Evolutionary conservation across 2,888 invertebrate species (phyloP).

Genomic region (Andrena hattorfiana): DNA sequence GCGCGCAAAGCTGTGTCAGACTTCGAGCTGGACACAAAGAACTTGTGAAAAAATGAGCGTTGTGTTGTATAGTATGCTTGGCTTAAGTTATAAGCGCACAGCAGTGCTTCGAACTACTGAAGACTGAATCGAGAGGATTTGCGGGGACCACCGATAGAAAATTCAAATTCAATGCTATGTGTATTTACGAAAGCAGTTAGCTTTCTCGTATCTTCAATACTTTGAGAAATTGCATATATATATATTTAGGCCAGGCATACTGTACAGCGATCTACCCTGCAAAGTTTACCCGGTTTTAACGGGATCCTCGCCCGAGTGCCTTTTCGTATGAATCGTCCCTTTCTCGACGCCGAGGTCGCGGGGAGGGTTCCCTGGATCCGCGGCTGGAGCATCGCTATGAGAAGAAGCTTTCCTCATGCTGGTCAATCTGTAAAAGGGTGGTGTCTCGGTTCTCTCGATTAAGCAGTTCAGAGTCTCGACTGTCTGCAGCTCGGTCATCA

Average conservation of each 20-base stretch:
- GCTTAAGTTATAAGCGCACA: too few relatives aligned
- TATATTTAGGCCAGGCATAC: neutral
- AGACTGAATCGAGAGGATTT: too few relatives aligned
- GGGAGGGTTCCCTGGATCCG: conserved; percentile 85
- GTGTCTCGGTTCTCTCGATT: conserved; percentile 98
- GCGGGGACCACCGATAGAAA: too few relatives aligned
- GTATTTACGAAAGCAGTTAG: neutral
- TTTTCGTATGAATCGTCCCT: conserved; percentile 98
- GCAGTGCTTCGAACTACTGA: too few relatives aligned
- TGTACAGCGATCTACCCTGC: neutral
- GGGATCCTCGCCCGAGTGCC: conserved; percentile 96
- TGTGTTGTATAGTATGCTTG: too few relatives aligned
- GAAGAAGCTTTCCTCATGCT: conserved; percentile 96
- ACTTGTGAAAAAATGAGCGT: neutral
- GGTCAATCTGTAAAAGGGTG: conserved; percentile 98
- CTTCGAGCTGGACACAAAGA: conserved; percentile 85
- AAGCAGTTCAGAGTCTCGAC: conserved; percentile 98
- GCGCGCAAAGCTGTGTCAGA: conserved; percentile 89
- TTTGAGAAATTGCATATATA: too few relatives aligned
- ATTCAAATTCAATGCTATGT: too few relatives aligned
- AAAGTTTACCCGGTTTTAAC: conserved; percentile 89
- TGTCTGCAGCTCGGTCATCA: conserved; percentile 98
- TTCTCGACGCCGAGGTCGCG: conserved; percentile 92
- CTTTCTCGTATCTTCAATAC: neutral
- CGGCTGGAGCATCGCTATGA: conserved; percentile 87